A percentile compares a stretch with the other conserved stretches of the same genome.
Conservation (phyloP, 2,113 vertebrate species). For the Phylloscopus trochilus region DNA sequence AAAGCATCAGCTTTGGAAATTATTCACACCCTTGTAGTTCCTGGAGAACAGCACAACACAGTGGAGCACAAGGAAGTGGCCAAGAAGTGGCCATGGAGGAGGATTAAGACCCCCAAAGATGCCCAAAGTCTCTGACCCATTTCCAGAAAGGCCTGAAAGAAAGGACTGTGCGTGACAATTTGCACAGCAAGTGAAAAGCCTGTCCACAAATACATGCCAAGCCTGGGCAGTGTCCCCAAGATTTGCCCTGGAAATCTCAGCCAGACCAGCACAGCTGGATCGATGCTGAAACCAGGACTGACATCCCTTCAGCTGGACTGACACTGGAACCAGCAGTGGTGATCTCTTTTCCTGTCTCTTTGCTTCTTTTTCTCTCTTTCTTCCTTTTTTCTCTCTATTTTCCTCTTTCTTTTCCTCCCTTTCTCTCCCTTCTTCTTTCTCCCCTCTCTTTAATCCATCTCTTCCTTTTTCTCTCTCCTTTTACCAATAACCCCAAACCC, state of each 20-base stretch:
- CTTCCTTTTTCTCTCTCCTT: neutral
- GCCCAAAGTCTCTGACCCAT: neutral
- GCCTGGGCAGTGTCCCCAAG: no score
- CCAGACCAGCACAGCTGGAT: neutral
- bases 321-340: neutral
- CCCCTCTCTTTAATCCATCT: neutral
- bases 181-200: neutral
- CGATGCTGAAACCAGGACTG: neutral
- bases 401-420: no score
- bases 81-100: neutral
- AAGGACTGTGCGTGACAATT: accelerated
- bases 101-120: neutral
- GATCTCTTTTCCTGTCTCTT: neutral
- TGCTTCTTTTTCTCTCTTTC: neutral
- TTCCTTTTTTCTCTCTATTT: neutral
- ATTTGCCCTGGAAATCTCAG: neutral
- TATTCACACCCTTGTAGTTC: neutral
- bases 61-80: neutral
- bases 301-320: neutral
- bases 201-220: neutral
- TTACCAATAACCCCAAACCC: neutral
- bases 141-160: neutral
- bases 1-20: neutral
- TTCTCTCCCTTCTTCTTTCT: neutral
- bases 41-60: neutral